phyloP scores from a whole-genome alignment of 1,140 invertebrate genomes.

The Bactericera cockerelli region DNA sequence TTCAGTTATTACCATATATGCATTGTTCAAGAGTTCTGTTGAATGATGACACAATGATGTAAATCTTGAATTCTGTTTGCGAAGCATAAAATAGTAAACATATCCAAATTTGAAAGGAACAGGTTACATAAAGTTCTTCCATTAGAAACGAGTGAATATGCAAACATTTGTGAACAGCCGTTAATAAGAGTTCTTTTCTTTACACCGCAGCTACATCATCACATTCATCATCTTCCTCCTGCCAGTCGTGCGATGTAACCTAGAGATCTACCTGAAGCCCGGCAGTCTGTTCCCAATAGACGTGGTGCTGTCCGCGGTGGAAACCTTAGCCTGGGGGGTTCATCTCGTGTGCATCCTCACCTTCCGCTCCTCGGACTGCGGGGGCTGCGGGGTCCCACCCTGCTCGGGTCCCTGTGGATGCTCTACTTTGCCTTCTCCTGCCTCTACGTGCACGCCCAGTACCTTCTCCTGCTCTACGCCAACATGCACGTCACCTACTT shows the following conservation, averaged over 20 bases:
- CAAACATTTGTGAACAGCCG: too few species aligned
- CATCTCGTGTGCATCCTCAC: slow-evolving; percentile 58
- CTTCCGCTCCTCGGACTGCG: slow-evolving; percentile 32
- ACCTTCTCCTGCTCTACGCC: slow-evolving; percentile 28
- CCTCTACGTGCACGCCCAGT: slow-evolving; percentile 29
- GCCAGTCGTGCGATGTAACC: slow-evolving; percentile 16
- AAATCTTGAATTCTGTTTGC: too few species aligned
- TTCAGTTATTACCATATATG: too few species aligned
- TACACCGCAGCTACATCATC: neutral
- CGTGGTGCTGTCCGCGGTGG: slow-evolving; percentile 16
- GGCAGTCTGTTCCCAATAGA: slow-evolving; percentile 17
- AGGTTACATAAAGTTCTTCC: too few species aligned
- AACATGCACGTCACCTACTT: slow-evolving; percentile 23
- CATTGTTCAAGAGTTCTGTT: too few species aligned
- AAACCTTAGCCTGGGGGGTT: slow-evolving; percentile 25
- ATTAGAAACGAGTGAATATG: too few species aligned
- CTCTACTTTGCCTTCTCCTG: slow-evolving; percentile 42
- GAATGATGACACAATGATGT: too few species aligned
- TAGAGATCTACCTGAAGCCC: slow-evolving; percentile 12
- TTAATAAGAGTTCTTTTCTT: too few species aligned
- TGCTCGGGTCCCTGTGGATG: slow-evolving; percentile 46
- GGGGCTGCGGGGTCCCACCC: slow-evolving; percentile 48
- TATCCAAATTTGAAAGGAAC: too few species aligned
- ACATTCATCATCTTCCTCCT: slow-evolving; percentile 10
- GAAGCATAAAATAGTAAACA: too few species aligned